These are phyloP conservation scores for Chrysocyon brachyurus DNA, from an alignment of 2,797 vertebrate species.

Conservation along the genomic window DNA sequence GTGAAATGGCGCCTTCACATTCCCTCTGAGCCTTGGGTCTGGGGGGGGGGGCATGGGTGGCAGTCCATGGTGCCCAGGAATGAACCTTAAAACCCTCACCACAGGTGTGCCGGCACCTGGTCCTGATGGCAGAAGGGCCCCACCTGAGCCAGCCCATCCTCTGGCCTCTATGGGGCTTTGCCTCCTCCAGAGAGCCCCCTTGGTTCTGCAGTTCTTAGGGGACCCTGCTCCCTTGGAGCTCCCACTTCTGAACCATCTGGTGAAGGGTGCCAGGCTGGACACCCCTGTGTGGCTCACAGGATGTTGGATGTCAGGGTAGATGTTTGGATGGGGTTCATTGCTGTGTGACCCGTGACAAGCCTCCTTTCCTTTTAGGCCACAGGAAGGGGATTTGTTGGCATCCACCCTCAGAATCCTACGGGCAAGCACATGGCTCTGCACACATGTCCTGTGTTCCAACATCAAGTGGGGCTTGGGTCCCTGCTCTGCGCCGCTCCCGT, in stretches of 20 bases:
- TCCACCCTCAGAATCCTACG: not conserved
- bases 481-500: not conserved
- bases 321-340: accelerated
- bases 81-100: not conserved
- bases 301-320: not conserved
- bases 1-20: not conserved
- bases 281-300: not conserved
- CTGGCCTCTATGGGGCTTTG: not conserved
- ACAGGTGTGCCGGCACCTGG: accelerated
- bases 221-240: not conserved
- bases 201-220: not conserved
- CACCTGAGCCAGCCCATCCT: accelerated
- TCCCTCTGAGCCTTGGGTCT: accelerated
- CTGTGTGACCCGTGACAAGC: not conserved
- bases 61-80: not conserved
- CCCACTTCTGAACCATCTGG: not conserved
- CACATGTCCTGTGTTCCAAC: accelerated
- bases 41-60: not conserved
- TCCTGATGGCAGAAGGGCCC: accelerated
- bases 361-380: not conserved
- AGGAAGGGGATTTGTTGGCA: not conserved
- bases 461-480: not conserved
- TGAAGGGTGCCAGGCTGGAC: not conserved
- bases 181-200: not conserved
- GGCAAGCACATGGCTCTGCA: accelerated